Percentiles rank a stretch among this genome's conserved stretches.
These are phyloP conservation scores for Diloba caeruleocephala DNA, from an alignment of 2,888 invertebrate species.

Conservation along the genomic window DNA sequence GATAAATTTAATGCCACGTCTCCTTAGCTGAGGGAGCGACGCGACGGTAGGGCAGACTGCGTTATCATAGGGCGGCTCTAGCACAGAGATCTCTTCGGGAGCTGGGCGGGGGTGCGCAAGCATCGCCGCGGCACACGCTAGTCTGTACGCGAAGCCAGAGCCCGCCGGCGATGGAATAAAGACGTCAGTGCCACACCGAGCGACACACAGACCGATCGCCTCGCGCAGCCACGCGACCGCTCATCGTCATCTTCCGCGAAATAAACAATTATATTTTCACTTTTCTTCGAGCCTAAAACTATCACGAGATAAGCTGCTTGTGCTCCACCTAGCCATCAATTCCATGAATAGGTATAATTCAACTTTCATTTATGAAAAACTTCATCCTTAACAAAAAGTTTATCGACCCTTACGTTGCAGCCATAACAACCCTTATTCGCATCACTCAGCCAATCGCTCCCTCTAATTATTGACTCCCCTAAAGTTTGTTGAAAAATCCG, in stretches of 20 bases:
- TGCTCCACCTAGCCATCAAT: slow-evolving; percentile 18
- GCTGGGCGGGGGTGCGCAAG: slow-evolving; percentile 81
- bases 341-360: slow-evolving; percentile 34
- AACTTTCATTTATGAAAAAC: slow-evolving; percentile 28
- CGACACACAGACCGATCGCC: slow-evolving; percentile 84
- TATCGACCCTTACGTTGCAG: slow-evolving; percentile 83
- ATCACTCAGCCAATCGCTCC: slow-evolving; percentile 82
- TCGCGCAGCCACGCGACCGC: slow-evolving; percentile 75
- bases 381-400: slow-evolving; percentile 68
- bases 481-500: slow-evolving; percentile 76
- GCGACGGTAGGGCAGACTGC: slow-evolving; percentile 42
- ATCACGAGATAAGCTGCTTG: slow-evolving; percentile 18
- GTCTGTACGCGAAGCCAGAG: slow-evolving; percentile 55
- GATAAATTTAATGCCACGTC: slow-evolving; percentile 71
- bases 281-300: slow-evolving; percentile 33
- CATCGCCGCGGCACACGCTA: slow-evolving; percentile 73
- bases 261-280: slow-evolving; percentile 77
- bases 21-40: slow-evolving; percentile 53
- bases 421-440: slow-evolving; percentile 86
- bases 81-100: slow-evolving; percentile 58
- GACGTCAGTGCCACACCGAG: slow-evolving; percentile 82
- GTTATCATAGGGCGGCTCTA: slow-evolving; percentile 75
- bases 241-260: slow-evolving; percentile 62
- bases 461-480: slow-evolving; percentile 88
- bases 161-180: slow-evolving; percentile 72